Percentiles rank a stretch among this genome's conserved stretches.
phyloP scores from a whole-genome alignment of 1,140 invertebrate genomes.

The Dendroctonus valens region DNA sequence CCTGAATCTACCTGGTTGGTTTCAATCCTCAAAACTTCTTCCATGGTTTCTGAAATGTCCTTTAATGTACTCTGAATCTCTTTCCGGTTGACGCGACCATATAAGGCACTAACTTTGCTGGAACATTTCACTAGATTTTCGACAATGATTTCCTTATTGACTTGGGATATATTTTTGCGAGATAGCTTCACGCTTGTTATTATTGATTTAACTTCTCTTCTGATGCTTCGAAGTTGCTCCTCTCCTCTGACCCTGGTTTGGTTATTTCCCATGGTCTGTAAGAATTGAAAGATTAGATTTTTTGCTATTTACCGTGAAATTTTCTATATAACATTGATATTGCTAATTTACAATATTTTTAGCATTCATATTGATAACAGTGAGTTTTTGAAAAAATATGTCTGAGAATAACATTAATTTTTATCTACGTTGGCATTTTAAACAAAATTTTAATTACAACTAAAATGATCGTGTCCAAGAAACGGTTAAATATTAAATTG shows the following conservation, averaged over 20 bases:
- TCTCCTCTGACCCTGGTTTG: constrained; percentile 7
- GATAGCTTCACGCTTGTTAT: constrained; percentile 11
- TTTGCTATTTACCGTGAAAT: no score
- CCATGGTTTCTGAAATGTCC: constrained; percentile 30
- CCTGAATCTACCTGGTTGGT: constrained; percentile 22
- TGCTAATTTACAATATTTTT: no score
- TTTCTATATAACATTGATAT: no score
- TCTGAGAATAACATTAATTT: no score
- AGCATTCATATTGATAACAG: no score
- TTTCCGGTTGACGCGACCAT: constrained; percentile 30
- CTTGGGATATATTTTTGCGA: constrained; percentile 16
- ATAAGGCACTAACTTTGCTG: constrained; percentile 21
- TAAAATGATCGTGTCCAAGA: no score
- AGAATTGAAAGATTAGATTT: background rate
- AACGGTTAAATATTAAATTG: no score
- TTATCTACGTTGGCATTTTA: no score
- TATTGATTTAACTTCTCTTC: constrained; percentile 27
- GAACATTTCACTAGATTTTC: constrained; percentile 13
- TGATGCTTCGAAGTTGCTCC: constrained; percentile 25
- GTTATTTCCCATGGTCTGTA: constrained; percentile 34
- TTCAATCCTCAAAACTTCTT: constrained; percentile 27
- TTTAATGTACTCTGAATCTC: constrained; percentile 22
- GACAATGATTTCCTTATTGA: constrained; percentile 23
- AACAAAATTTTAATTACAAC: no score
- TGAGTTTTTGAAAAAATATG: no score